phyloP scores from a whole-genome alignment of 2,888 invertebrate genomes.

The Epicampocera succincta region DNA sequence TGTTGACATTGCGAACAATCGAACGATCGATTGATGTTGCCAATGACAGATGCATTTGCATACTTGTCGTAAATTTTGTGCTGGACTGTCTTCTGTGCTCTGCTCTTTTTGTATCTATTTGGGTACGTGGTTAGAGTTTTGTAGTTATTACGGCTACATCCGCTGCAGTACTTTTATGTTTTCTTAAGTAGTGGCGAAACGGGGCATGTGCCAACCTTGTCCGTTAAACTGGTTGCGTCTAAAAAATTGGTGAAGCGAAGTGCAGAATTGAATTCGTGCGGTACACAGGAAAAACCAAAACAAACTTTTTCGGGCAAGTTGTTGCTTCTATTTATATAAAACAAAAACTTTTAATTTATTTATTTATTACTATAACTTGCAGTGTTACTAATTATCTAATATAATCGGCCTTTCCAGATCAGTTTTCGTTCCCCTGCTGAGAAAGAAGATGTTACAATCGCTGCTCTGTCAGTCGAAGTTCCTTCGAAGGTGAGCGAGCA shows the following conservation, averaged over 20 bases:
- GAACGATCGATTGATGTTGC: constrained; percentile 74
- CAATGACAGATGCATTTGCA: constrained; percentile 77
- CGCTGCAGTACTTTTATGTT: constrained; percentile 43
- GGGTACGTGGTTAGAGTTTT: constrained; percentile 15
- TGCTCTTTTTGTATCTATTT: not conserved
- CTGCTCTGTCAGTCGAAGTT: too few species aligned
- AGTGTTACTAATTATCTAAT: too few species aligned
- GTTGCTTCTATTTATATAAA: too few species aligned
- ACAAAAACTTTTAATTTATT: too few species aligned
- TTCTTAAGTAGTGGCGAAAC: constrained; percentile 9
- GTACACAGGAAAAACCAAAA: too few species aligned
- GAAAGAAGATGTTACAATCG: too few species aligned
- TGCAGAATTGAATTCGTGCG: constrained; percentile 18
- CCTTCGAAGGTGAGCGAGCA: too few species aligned
- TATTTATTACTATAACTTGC: too few species aligned
- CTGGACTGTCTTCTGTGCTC: constrained; percentile 7
- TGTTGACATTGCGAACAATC: constrained; percentile 55
- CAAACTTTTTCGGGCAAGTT: too few species aligned
- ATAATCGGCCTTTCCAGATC: too few species aligned
- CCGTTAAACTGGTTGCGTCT: constrained; percentile 3
- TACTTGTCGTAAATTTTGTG: constrained; percentile 63
- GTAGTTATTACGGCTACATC: constrained; percentile 37
- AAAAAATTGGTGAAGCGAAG: constrained; percentile 11
- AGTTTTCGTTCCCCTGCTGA: too few species aligned
- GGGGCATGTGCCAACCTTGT: constrained; percentile 60